These are phyloP conservation scores for Picus viridis DNA, from an alignment of 2,797 vertebrate genomes.

Conservation along the genomic window DNA sequence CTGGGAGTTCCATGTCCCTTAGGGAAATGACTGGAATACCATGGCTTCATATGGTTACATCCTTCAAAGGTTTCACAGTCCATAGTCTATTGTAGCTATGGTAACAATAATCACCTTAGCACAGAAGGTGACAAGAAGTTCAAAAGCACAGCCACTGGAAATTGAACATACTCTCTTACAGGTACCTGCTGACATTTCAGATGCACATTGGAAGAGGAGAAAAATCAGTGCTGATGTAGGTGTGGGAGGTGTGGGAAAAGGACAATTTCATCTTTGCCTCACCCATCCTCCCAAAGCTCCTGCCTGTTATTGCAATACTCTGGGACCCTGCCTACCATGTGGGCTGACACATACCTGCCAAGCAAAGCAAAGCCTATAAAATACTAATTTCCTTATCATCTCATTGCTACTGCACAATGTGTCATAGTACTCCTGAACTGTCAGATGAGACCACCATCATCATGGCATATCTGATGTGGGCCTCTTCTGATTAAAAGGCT, in stretches of 20 bases:
- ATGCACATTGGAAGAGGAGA: background rate
- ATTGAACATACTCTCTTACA: background rate
- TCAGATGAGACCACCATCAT: background rate
- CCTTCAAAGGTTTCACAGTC: background rate
- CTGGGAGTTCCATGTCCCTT: background rate
- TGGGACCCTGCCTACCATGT: background rate
- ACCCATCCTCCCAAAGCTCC: background rate
- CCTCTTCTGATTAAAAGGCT: background rate
- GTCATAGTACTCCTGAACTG: background rate
- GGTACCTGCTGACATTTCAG: background rate
- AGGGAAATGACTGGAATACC: background rate
- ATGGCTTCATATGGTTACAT: accelerated
- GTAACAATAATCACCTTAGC: background rate
- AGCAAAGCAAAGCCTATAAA: background rate
- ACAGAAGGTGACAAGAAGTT: background rate
- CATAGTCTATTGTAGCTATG: background rate
- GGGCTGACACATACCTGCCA: background rate
- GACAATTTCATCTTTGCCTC: background rate
- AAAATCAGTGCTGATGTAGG: background rate
- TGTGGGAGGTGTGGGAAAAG: background rate
- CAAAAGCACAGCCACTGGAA: background rate
- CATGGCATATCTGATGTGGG: background rate
- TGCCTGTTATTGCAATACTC: background rate
- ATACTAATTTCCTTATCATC: background rate
- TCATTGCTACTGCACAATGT: background rate